Evolutionary conservation across 2,888 invertebrate species (phyloP).

Genomic region (Epirrhoe alternata): DNA sequence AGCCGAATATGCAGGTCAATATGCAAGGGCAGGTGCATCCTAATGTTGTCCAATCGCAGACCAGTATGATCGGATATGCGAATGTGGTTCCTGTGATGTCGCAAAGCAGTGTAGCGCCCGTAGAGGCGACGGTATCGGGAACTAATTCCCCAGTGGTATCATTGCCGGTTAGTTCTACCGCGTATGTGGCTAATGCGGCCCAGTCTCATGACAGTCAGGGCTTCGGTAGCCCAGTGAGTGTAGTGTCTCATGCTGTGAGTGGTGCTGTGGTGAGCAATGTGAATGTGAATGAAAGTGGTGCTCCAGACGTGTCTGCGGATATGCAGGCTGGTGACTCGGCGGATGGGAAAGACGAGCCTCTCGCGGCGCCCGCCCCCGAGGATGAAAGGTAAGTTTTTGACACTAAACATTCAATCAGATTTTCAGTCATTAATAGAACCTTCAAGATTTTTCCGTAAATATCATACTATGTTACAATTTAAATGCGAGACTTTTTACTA

Average conservation of each 20-base stretch:
- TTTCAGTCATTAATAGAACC: too few relatives aligned
- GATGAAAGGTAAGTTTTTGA: conserved; percentile 79
- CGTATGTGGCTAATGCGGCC: conserved; percentile 66
- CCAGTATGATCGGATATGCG: conserved; percentile 78
- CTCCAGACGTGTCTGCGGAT: conserved; percentile 68
- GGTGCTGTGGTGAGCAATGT: conserved; percentile 78
- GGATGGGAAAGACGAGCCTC: conserved; percentile 78
- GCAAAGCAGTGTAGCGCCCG: conserved; percentile 78
- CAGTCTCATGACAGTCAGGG: conserved; percentile 78
- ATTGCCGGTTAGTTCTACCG: conserved; percentile 76
- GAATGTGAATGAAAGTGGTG: conserved; percentile 80
- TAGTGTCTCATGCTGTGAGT: conserved; percentile 79
- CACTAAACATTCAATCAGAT: neutral
- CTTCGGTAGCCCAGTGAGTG: conserved; percentile 83
- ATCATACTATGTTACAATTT: too few relatives aligned
- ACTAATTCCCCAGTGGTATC: conserved; percentile 83
- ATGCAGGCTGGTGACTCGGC: conserved; percentile 71
- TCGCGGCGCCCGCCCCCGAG: conserved; percentile 68
- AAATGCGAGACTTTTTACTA: too few relatives aligned
- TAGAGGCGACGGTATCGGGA: conserved; percentile 78
- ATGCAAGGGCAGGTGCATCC: conserved; percentile 78
- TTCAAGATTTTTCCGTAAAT: too few relatives aligned
- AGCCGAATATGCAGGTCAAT: conserved; percentile 76
- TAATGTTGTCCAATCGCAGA: conserved; percentile 81
- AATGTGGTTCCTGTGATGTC: conserved; percentile 82